These are phyloP conservation scores for Mus caroli DNA, from an alignment of 2,797 vertebrate genomes.

Conservation along the genomic window DNA sequence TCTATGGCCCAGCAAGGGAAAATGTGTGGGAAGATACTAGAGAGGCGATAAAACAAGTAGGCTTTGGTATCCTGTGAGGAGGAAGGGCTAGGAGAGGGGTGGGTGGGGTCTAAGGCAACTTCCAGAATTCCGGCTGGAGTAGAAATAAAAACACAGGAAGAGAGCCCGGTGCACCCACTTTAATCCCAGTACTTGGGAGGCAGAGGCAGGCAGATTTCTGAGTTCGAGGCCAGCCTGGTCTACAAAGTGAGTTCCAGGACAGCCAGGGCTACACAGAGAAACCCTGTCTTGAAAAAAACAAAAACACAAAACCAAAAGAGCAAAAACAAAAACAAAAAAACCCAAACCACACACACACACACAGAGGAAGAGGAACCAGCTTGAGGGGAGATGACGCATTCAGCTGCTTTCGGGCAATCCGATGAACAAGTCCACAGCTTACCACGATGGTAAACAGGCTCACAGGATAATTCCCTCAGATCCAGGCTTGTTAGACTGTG, in stretches of 20 bases:
- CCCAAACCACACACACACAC: too few relatives aligned
- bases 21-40: background rate
- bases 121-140: slow-evolving; percentile 34
- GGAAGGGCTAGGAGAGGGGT: background rate
- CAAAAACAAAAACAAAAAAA: too few relatives aligned
- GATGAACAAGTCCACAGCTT: background rate
- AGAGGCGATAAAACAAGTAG: background rate
- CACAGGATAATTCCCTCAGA: slow-evolving; percentile 54
- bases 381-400: background rate
- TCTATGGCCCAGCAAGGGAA: background rate
- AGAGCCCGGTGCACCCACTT: too few relatives aligned
- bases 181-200: too few relatives aligned
- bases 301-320: too few relatives aligned
- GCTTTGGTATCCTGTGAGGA: background rate
- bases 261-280: too few relatives aligned
- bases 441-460: slow-evolving; percentile 6
- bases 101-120: background rate
- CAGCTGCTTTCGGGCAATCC: background rate
- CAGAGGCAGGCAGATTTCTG: too few relatives aligned
- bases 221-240: too few relatives aligned
- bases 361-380: slow-evolving; percentile 29
- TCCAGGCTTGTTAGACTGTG: background rate
- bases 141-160: slow-evolving; percentile 54
- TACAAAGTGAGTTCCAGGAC: too few relatives aligned
- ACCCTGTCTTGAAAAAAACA: too few relatives aligned